Conservation (phyloP, 2,113 vertebrate genomes). For the Lampris megalopsis region DNA sequence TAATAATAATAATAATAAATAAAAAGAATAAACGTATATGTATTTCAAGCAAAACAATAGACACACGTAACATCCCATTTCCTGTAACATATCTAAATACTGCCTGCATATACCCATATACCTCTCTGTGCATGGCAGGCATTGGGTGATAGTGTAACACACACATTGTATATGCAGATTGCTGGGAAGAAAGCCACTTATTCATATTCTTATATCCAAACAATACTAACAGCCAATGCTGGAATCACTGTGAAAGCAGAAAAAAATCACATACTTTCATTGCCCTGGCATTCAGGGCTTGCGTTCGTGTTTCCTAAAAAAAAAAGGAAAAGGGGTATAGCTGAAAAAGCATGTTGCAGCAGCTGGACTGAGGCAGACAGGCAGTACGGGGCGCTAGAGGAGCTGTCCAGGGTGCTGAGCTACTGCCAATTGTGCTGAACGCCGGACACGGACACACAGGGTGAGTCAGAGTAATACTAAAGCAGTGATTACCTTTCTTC, state of each 20-base stretch:
- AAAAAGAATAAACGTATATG: not conserved
- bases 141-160: constrained; percentile 9
- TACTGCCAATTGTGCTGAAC: constrained; percentile 37
- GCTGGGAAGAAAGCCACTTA: constrained; percentile 35
- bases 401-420: constrained; percentile 54
- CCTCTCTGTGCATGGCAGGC: constrained; percentile 21
- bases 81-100: constrained; percentile 42
- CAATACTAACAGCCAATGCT: constrained; percentile 22
- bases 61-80: constrained; percentile 45
- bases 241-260: constrained; percentile 67
- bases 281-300: constrained; percentile 48
- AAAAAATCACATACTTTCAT: constrained; percentile 55
- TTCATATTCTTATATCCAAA: constrained; percentile 35
- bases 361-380: constrained; percentile 55
- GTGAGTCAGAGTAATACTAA: constrained; percentile 33
- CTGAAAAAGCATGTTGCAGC: constrained; percentile 71
- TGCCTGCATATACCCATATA: constrained; percentile 15
- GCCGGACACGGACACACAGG: constrained; percentile 28
- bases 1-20: too few relatives aligned
- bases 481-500: constrained; percentile 33
- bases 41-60: constrained; percentile 26
- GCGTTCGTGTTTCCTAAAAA: constrained; percentile 27
- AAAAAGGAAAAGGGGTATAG: constrained; percentile 26
- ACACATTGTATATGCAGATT: constrained; percentile 31
- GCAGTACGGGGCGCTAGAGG: constrained; percentile 47